Percentiles rank a stretch among this genome's conserved stretches.
Conservation (phyloP, 2,113 vertebrate genomes). For the Charadrius vociferus region DNA sequence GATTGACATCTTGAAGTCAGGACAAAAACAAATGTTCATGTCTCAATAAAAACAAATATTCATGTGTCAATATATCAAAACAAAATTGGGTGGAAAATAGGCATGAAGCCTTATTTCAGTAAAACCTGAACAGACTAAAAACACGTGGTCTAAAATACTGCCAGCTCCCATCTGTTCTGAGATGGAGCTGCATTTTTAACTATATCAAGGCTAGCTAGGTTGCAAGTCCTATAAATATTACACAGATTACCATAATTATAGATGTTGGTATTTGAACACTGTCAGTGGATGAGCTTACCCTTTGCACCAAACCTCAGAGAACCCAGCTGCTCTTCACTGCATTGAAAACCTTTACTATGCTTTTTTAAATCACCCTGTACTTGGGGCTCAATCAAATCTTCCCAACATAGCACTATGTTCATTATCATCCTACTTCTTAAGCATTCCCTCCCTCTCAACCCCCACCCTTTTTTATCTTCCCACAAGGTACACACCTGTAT, state of each 20-base stretch:
- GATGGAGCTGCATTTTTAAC: neutral
- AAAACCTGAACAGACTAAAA: neutral
- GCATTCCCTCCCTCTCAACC: neutral
- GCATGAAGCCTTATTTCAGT: neutral
- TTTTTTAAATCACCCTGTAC: neutral
- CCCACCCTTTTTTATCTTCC: neutral
- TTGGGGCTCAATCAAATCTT: neutral
- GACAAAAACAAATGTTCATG: neutral
- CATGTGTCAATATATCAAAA: neutral
- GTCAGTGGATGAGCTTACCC: neutral
- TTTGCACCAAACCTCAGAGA: neutral
- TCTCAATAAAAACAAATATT: neutral
- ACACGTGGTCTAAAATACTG: neutral
- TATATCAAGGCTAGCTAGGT: neutral
- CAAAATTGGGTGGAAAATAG: neutral
- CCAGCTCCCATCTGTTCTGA: neutral
- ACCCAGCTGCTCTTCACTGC: neutral
- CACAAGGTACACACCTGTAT: constrained; percentile 19
- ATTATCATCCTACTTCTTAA: neutral
- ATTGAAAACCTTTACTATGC: neutral
- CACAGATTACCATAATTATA: neutral
- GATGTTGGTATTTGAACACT: neutral
- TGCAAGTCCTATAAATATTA: neutral
- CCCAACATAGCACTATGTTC: neutral
- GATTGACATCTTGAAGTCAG: neutral